Conservation (phyloP, 2,797 vertebrate species). For the Parauchenoglanis punctatus region DNA sequence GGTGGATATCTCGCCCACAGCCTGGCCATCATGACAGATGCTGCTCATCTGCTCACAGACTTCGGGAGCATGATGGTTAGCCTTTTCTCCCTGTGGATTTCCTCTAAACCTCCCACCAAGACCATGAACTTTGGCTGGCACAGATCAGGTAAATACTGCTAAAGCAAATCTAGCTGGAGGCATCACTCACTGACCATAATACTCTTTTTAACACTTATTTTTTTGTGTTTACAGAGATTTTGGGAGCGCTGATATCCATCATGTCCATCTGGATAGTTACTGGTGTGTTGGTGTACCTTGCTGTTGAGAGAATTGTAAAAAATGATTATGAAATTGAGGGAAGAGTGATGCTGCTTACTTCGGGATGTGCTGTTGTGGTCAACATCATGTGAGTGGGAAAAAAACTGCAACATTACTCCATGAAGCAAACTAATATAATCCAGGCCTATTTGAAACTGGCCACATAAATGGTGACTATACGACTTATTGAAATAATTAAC, state of each 20-base stretch:
- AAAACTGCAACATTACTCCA: neutral
- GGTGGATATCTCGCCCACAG: conserved; percentile 95
- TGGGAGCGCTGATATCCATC: conserved; percentile 90
- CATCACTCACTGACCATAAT: neutral
- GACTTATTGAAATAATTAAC: neutral
- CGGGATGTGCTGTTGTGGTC: conserved; percentile 85
- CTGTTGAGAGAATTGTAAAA: conserved; percentile 86
- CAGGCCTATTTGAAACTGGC: neutral
- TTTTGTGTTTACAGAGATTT: conserved; percentile 78
- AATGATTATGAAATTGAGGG: conserved; percentile 94
- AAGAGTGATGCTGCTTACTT: conserved; percentile 89
- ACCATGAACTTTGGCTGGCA: conserved; percentile 96
- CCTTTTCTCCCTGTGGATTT: conserved; percentile 96
- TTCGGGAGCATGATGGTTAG: conserved; percentile 95
- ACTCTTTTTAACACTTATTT: too few species aligned
- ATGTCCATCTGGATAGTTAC: conserved; percentile 97
- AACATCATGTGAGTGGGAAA: conserved; percentile 86
- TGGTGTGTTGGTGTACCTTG: conserved; percentile 88
- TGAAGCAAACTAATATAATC: neutral
- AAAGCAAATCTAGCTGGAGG: neutral
- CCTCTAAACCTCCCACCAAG: conserved; percentile 85
- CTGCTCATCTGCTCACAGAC: conserved; percentile 91
- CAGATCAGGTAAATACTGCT: conserved; percentile 81
- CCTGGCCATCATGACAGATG: conserved; percentile 96
- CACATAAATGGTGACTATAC: neutral